Percentiles rank a stretch among this genome's conserved stretches.
Conservation (phyloP, 2,888 invertebrate genomes). For the Drosophila macrospina region DNA sequence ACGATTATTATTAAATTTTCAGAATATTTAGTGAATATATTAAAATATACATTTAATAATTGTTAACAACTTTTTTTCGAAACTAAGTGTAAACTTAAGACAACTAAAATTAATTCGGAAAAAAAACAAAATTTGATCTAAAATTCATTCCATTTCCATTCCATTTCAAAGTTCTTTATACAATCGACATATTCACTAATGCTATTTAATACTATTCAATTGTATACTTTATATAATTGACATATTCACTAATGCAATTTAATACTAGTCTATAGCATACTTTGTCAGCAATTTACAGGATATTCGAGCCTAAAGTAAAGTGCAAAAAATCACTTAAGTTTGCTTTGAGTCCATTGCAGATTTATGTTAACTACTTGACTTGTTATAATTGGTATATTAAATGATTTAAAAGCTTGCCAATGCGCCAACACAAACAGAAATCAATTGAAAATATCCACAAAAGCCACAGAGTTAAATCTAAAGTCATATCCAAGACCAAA, state of each 20-base stretch:
- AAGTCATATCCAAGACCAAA: constrained; percentile 10
- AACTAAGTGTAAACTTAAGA: background rate
- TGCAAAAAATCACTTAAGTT: constrained; percentile 73
- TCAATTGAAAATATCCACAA: constrained; percentile 60
- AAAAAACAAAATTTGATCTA: background rate
- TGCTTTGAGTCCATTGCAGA: constrained; percentile 68
- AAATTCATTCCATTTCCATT: no score
- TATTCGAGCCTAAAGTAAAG: constrained; percentile 42
- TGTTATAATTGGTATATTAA: constrained; percentile 85
- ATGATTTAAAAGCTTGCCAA: constrained; percentile 84
- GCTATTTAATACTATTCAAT: no score
- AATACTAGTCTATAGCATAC: background rate
- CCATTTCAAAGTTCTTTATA: no score
- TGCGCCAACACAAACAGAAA: constrained; percentile 75
- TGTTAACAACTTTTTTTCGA: background rate
- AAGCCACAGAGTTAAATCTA: constrained; percentile 8
- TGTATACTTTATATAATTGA: background rate
- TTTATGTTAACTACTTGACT: constrained; percentile 84
- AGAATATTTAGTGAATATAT: background rate
- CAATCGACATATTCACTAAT: background rate
- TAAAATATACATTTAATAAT: background rate
- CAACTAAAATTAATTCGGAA: background rate
- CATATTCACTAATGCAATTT: no score
- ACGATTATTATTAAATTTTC: background rate
- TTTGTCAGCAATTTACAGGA: constrained; percentile 2